These are phyloP conservation scores for Epinephelus cyanopodus DNA, from an alignment of 2,113 vertebrate species.

Conservation along the genomic window DNA sequence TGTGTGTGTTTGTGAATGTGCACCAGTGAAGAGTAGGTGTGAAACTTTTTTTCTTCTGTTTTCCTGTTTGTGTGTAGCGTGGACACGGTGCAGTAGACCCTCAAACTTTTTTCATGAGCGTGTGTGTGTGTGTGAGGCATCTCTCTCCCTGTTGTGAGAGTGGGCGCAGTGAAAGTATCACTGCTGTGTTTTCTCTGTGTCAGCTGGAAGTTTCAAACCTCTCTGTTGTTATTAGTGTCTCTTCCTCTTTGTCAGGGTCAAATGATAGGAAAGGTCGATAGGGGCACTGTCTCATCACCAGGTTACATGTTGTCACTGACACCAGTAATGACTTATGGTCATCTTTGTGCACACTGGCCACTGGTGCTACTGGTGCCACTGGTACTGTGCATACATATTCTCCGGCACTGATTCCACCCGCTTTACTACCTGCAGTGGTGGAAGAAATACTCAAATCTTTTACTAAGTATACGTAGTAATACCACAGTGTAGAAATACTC, in stretches of 20 bases:
- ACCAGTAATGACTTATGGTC: not conserved
- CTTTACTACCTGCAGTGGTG: not conserved
- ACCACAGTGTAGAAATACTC: too few relatives aligned
- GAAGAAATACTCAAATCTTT: not conserved
- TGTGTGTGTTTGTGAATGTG: not conserved
- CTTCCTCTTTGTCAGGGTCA: not conserved
- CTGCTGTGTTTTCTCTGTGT: conserved; percentile 40
- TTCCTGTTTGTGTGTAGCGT: not conserved
- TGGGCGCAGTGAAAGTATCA: conserved; percentile 15
- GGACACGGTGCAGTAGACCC: not conserved
- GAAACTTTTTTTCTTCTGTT: not conserved
- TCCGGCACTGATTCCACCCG: not conserved
- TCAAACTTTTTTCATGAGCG: not conserved
- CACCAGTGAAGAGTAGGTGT: not conserved
- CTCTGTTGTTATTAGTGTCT: not conserved
- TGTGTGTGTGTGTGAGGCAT: conserved; percentile 3
- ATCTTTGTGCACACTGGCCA: not conserved
- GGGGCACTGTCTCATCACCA: not conserved
- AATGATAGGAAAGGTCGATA: not conserved
- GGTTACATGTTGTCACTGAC: not conserved
- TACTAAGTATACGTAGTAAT: not conserved
- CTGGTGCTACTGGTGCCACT: too few relatives aligned
- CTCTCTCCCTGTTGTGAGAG: not conserved
- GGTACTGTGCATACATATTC: not conserved
- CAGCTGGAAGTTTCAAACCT: conserved; percentile 11